phyloP scores from a whole-genome alignment of 2,888 invertebrate genomes.

The Latheticus oryzae region DNA sequence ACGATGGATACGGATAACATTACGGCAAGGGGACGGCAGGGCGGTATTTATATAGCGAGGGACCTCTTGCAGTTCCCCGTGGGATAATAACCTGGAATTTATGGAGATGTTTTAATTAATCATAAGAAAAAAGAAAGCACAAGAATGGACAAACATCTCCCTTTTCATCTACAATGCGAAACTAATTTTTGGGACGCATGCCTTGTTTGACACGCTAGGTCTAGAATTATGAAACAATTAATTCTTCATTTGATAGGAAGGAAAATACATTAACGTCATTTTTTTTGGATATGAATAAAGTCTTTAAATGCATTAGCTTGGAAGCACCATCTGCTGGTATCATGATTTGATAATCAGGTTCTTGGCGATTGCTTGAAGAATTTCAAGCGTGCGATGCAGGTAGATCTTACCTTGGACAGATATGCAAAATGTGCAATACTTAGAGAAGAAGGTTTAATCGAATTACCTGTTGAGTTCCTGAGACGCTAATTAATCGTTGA shows the following conservation, averaged over 20 bases:
- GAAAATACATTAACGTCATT: too few species aligned
- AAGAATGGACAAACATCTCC: conserved; percentile 15
- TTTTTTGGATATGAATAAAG: too few species aligned
- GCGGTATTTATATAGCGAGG: conserved; percentile 35
- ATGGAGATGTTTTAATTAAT: conserved; percentile 59
- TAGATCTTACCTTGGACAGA: too few species aligned
- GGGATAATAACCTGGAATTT: conserved; percentile 56
- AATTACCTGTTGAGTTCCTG: conserved; percentile 21
- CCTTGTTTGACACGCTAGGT: too few species aligned
- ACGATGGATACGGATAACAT: conserved; percentile 23
- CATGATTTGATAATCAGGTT: too few species aligned
- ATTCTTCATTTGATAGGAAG: too few species aligned
- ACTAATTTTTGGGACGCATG: conserved; percentile 13
- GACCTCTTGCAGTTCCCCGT: conserved; percentile 44
- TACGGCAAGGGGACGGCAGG: conserved; percentile 38
- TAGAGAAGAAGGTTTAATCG: conserved; percentile 1
- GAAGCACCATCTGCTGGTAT: too few species aligned
- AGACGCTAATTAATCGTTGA: conserved; percentile 19
- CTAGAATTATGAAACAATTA: too few species aligned
- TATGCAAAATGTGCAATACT: conserved; percentile 2
- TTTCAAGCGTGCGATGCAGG: too few species aligned
- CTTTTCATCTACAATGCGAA: conserved; percentile 4
- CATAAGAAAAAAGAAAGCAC: conserved; percentile 49
- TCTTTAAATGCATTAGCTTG: too few species aligned
- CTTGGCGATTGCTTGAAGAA: neutral